Conservation (phyloP, 2,797 vertebrate genomes). For the Poecile montanus region DNA sequence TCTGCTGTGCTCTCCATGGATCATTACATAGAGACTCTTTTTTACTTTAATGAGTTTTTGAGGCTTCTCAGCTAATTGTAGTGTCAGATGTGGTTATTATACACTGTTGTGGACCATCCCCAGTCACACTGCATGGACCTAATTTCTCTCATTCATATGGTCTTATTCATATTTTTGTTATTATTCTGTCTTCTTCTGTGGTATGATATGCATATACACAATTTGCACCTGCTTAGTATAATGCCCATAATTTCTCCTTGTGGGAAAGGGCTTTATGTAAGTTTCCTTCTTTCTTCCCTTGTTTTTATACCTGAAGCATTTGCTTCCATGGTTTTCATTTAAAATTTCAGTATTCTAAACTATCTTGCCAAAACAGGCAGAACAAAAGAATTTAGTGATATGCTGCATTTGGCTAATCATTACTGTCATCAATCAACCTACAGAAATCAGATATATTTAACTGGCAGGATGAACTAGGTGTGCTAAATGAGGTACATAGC, state of each 20-base stretch:
- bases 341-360: neutral
- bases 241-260: neutral
- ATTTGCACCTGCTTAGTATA: neutral
- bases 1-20: neutral
- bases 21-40: neutral
- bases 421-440: neutral
- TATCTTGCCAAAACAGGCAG: neutral
- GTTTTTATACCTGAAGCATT: neutral
- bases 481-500: neutral
- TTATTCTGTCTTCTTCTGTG: neutral
- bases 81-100: neutral
- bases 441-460: neutral
- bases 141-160: neutral
- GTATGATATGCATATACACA: neutral
- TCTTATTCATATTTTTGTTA: neutral
- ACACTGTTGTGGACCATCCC: rapidly evolving
- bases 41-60: neutral
- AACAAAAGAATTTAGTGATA: neutral
- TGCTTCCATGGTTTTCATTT: neutral
- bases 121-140: neutral
- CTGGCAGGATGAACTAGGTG: neutral
- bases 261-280: neutral
- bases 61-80: neutral
- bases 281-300: neutral
- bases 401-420: neutral